Evolutionary conservation across 2,113 vertebrate species (phyloP), one percentile per base, ranked within the genome.

Genomic region (Cynoglossus semilaevis): DNA sequence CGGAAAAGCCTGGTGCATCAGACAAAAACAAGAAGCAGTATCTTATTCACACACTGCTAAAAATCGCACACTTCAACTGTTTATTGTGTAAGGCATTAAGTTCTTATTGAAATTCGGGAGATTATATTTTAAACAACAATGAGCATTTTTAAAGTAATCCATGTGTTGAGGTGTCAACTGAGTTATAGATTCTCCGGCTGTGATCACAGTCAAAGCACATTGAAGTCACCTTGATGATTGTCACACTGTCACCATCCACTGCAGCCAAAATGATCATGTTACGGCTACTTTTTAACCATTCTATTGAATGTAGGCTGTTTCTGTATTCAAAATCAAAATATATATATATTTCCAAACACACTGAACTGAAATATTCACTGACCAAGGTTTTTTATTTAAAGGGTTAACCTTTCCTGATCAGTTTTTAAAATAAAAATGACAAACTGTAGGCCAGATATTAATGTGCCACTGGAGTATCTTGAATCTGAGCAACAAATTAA

Each of bases 211-310:
- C n/a, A n/a, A n/a, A n/a, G n/a, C n/a, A n/a, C n/a, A n/a, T n/a
- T 29, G 22, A 29, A 29, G 22, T 29, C 22, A 29, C 22, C 22
- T 29, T 29, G 22, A 29, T 29, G 22, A 29, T 16, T 65, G 74
- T 60, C 13, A 70, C 72, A 85, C 79, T 72, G 77, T 59, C 47
- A 58, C 46, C 62, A 50, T 38, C 54, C 46, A 42, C 18, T 44
- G 4, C 36, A 60, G 12, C 41, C 18, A 34, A 49, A 29, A 2
- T 48, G 16, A 64, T 19, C 42, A 41, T 13, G 8, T 4, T 11
- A 13, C 38, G 55, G 40, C 22, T 12, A 51, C n/a, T 51, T 38
- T 43, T 52, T 0, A 58, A 19, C 40, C 0, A 7, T 40, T 9
- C 22, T 19, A 16, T 4, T 34, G 1, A 9, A 4, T 38, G 12